Evolutionary conservation across 2,888 invertebrate genomes (phyloP), one percentile per base, ranked within the genome.

Genomic region (Caenorhabditis uteleia): DNA sequence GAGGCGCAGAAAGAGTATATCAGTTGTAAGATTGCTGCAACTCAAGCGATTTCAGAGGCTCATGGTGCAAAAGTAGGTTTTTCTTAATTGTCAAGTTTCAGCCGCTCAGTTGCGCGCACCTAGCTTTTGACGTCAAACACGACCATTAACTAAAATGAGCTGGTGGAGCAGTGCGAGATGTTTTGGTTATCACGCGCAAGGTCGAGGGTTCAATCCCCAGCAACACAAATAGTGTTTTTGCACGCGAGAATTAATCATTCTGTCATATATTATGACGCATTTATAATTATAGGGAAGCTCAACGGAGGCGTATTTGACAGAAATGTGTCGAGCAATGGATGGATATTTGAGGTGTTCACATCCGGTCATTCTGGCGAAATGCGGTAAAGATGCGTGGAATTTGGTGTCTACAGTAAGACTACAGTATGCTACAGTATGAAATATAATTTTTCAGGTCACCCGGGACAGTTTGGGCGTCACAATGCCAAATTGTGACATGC

Each of bases 291-390:
- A 75, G 75, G 51, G 50, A 8, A 42, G 58, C 0, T 70, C 73
- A 8, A 70, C 70, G 3, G 75, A 73, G 33, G 56, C 65, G 8
- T 75, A 82, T 64, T 67, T 82, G 25, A 57, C 69, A 6, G 59
- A 67, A 20, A 74, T 82, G 70, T 82, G 82, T 55, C 43, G 56
- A 21, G 73, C 80, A 2, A 82, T 82, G 82, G 75, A 79, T 40
- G 74, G 79, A n/a, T 82, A 82, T 57, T 64, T 82, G 16, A 47
- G 75, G 31, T 82, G 82, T 57, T 82, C 81, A 20, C 78, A 78
- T 33, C 81, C 81, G 3, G 69, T 82, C 10, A 82, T 82, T 51
- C 39, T 73, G 23, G 60, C 56, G 14, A 75, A 74, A 27, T 82
- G 82, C 55, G 82, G 82, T 0, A 39, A 55, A 1, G 76, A 77